Percentiles rank a stretch among this genome's conserved stretches.
These are phyloP conservation scores for Galaxea fascicularis DNA, from an alignment of 92 coral and sea anemone genomes.

Conservation along the genomic window DNA sequence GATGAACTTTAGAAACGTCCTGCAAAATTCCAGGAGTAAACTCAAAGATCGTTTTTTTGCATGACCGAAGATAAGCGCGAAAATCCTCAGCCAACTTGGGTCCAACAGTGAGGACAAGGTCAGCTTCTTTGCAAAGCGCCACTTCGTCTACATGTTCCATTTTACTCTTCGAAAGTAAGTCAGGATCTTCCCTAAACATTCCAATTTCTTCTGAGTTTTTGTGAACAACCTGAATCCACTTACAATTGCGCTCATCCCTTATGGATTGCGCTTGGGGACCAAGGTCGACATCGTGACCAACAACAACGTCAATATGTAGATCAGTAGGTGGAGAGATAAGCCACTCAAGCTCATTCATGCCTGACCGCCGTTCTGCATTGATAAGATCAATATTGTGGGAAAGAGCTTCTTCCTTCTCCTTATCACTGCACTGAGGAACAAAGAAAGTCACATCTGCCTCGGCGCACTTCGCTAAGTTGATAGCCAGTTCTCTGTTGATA, in stretches of 20 bases:
- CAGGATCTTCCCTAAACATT: background rate
- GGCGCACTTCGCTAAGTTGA: background rate
- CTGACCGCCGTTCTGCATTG: background rate
- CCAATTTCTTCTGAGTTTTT: background rate
- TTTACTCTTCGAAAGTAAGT: background rate
- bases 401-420: background rate
- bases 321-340: background rate
- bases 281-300: background rate
- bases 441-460: background rate
- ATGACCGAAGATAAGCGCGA: background rate
- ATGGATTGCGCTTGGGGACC: background rate
- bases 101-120: background rate
- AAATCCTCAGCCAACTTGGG: background rate
- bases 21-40: background rate
- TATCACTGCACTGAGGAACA: background rate
- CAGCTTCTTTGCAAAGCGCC: background rate
- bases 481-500: background rate
- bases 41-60: background rate
- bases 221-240: background rate
- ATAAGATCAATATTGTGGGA: background rate
- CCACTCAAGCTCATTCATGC: background rate
- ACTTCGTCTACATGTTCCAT: background rate
- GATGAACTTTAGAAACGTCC: background rate
- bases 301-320: background rate
- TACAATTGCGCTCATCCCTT: background rate